Percentiles rank a stretch among this genome's conserved stretches.
phyloP scores from a whole-genome alignment of 2,888 invertebrate genomes.

The Agrotis clavis region DNA sequence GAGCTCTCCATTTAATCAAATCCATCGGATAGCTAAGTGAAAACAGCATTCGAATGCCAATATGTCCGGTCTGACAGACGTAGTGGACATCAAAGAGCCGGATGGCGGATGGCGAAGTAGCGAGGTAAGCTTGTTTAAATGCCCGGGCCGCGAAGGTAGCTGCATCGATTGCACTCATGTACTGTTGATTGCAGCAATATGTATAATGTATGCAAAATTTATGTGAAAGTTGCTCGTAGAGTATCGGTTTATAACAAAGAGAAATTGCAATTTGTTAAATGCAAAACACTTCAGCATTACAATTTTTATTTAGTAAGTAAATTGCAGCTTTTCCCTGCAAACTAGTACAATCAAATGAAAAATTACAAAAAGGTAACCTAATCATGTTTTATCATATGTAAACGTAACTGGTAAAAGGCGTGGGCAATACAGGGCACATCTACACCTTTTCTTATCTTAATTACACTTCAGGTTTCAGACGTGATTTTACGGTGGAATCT shows the following conservation, averaged over 20 bases:
- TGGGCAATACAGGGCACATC: not conserved
- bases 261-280: not conserved
- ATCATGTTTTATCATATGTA: too few relatives aligned
- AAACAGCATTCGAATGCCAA: slow-evolving; percentile 36
- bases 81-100: slow-evolving; percentile 47
- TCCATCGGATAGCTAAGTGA: slow-evolving; percentile 13
- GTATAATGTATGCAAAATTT: not conserved
- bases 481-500: not conserved
- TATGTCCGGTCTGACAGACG: slow-evolving; percentile 46
- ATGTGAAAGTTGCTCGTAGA: not conserved
- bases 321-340: not conserved
- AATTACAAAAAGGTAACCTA: not conserved
- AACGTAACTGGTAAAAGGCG: not conserved
- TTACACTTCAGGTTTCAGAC: not conserved
- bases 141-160: slow-evolving; percentile 32
- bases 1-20: slow-evolving; percentile 38
- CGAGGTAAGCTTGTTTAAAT: slow-evolving; percentile 35
- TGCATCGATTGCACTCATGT: slow-evolving; percentile 56
- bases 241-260: not conserved
- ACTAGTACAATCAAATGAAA: not conserved
- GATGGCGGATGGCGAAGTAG: not conserved
- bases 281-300: too few relatives aligned
- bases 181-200: not conserved
- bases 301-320: not conserved
- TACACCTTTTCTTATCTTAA: not conserved